Conservation (phyloP, 2,888 invertebrate genomes). For the Melanostoma mellinum region DNA sequence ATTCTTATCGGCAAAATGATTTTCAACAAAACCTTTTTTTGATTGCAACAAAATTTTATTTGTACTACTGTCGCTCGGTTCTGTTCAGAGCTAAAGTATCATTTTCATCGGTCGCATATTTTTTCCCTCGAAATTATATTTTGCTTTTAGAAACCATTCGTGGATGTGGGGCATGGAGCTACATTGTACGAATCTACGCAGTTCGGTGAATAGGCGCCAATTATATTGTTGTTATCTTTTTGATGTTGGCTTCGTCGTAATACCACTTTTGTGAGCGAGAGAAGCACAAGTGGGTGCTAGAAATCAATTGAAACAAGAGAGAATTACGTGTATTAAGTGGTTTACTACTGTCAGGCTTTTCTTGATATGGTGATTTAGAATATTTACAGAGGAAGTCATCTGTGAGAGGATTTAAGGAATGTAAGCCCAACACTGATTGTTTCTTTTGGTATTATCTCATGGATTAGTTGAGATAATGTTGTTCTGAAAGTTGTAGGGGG, state of each 20-base stretch:
- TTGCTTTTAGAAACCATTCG: conserved; percentile 32
- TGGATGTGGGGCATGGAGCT: conserved; percentile 35
- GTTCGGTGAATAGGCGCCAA: conserved; percentile 54
- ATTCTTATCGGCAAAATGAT: too few species aligned
- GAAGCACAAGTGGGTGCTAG: background rate
- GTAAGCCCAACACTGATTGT: too few species aligned
- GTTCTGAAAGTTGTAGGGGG: too few species aligned
- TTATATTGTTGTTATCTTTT: conserved; percentile 49
- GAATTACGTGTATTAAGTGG: conserved; percentile 8
- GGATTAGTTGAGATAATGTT: too few species aligned
- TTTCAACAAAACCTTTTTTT: too few species aligned
- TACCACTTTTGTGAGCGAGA: background rate
- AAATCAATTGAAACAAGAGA: conserved; percentile 26
- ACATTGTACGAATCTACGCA: conserved; percentile 7
- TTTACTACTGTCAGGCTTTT: background rate
- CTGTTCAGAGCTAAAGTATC: too few species aligned
- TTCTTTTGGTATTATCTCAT: too few species aligned
- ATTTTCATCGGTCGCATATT: background rate
- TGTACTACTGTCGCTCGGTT: too few species aligned
- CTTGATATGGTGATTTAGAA: too few species aligned
- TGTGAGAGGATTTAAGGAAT: too few species aligned
- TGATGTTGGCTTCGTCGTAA: background rate
- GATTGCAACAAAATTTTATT: too few species aligned
- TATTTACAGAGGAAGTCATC: too few species aligned
- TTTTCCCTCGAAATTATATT: conserved; percentile 21